Percentiles rank a stretch among this genome's conserved stretches.
Evolutionary conservation across 2,797 vertebrate genomes (phyloP).

Genomic region (Pangasius krempfi): DNA sequence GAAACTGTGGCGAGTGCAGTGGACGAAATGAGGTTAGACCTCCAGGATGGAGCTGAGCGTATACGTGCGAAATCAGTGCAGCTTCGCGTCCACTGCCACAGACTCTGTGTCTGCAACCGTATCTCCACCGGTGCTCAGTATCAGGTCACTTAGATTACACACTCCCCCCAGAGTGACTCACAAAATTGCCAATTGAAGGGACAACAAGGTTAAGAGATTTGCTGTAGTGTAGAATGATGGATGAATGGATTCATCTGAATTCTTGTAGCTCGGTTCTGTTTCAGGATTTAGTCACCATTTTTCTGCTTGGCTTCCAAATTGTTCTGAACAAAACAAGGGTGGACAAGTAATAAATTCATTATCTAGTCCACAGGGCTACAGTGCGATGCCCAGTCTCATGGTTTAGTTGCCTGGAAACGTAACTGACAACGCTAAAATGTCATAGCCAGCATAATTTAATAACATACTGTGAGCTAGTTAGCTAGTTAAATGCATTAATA

Average conservation of each 20-base stretch:
- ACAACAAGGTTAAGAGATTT: background rate
- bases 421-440: background rate
- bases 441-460: background rate
- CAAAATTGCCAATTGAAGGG: constrained; percentile 22
- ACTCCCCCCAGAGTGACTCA: constrained; percentile 11
- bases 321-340: background rate
- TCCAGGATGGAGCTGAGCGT: constrained; percentile 63
- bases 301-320: background rate
- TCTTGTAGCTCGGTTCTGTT: background rate
- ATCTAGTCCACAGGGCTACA: background rate
- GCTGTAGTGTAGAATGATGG: background rate
- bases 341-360: background rate
- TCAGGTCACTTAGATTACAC: constrained; percentile 14
- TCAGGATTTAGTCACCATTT: background rate
- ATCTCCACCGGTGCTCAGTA: constrained; percentile 26
- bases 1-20: constrained; percentile 65
- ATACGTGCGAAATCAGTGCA: constrained; percentile 6
- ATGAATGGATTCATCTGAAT: background rate
- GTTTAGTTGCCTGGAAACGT: background rate
- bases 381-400: no score
- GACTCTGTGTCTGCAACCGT: constrained; percentile 51
- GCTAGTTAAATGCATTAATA: background rate
- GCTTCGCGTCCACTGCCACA: constrained; percentile 44
- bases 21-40: constrained; percentile 71
- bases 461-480: background rate